These are phyloP conservation scores for Zaprionus vittiger DNA, from an alignment of 1,140 invertebrate species.

Conservation along the genomic window DNA sequence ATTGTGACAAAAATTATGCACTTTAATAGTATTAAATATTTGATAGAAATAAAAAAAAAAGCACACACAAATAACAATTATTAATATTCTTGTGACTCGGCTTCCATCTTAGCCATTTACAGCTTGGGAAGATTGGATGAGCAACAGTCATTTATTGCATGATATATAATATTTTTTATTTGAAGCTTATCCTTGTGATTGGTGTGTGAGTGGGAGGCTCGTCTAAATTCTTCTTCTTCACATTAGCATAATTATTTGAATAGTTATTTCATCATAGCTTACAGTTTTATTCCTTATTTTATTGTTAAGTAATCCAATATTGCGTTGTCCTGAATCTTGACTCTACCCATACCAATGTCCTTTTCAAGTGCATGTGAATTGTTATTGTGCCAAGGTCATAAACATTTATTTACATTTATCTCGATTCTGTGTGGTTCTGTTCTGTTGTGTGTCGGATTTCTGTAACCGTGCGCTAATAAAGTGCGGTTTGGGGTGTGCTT, in stretches of 20 bases:
- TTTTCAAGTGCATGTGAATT: background rate
- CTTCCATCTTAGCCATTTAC: slow-evolving; percentile 57
- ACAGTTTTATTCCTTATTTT: no score
- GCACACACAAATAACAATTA: background rate
- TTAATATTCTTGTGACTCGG: slow-evolving; percentile 15
- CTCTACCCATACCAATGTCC: background rate
- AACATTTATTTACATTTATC: background rate
- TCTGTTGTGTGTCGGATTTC: background rate
- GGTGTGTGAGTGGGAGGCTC: slow-evolving; percentile 96
- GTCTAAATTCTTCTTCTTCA: slow-evolving; percentile 90
- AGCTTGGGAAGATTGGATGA: slow-evolving; percentile 55
- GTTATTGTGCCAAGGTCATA: background rate
- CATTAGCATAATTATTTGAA: no score
- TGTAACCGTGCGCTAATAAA: background rate
- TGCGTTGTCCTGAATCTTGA: background rate
- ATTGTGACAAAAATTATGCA: no score
- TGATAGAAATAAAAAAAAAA: background rate
- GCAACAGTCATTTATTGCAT: slow-evolving; percentile 1
- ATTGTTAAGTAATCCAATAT: no score
- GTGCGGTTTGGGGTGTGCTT: background rate
- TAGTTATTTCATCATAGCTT: no score
- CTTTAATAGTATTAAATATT: background rate
- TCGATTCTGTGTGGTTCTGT: background rate
- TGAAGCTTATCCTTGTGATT: slow-evolving; percentile 99
- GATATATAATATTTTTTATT: slow-evolving; percentile 88